Conservation (phyloP, 1,140 invertebrate genomes). For the Drosophila simulans region DNA sequence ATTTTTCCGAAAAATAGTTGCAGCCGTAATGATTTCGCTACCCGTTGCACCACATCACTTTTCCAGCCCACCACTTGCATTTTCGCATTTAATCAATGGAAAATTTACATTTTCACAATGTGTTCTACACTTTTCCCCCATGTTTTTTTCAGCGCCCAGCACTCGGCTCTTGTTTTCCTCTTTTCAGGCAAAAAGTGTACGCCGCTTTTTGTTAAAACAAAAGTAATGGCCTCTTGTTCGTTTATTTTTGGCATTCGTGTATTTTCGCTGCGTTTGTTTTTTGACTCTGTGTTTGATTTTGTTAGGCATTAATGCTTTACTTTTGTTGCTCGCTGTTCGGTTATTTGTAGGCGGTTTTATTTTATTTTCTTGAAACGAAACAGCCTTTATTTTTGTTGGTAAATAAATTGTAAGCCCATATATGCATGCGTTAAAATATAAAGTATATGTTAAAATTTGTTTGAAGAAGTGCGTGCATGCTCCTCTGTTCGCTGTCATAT, state of each 20-base stretch:
- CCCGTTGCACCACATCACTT: neutral
- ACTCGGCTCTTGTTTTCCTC: constrained; percentile 5
- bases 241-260: constrained; percentile 24
- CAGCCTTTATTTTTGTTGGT: neutral
- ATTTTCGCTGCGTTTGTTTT: neutral
- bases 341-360: neutral
- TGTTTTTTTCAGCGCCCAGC: constrained; percentile 33
- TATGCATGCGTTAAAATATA: neutral
- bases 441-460: neutral
- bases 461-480: too few species aligned
- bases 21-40: constrained; percentile 25
- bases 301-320: constrained; percentile 13
- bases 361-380: neutral
- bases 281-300: constrained; percentile 19
- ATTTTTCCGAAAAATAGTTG: constrained; percentile 29
- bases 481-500: too few species aligned
- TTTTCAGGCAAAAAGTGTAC: neutral
- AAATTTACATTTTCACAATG: constrained; percentile 76
- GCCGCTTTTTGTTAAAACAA: constrained; percentile 53
- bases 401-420: neutral
- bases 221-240: constrained; percentile 60
- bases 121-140: constrained; percentile 72
- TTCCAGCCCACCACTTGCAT: constrained; percentile 26
- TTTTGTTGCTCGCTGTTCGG: neutral
- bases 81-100: constrained; percentile 71